Conservation (phyloP, 37 sponge, comb jelly and placozoan genomes). For the Tethya wilhelma region DNA sequence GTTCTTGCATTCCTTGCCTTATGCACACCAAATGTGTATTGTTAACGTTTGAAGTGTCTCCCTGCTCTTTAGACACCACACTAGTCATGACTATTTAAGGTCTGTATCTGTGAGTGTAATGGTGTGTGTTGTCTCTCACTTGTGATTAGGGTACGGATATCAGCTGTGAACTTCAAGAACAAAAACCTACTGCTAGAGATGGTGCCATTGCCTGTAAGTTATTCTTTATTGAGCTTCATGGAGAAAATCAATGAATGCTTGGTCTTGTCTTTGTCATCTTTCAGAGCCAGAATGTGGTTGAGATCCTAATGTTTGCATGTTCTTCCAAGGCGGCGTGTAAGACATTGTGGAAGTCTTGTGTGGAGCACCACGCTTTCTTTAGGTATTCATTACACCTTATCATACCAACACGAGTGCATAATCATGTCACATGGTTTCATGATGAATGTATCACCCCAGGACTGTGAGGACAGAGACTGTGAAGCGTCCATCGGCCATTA, state of each 20-base stretch:
- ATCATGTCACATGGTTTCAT: background rate
- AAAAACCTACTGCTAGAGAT: conserved; percentile 78
- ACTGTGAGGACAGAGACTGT: conserved; percentile 33
- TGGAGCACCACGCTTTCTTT: conserved; percentile 93
- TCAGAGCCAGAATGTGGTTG: conserved; percentile 51
- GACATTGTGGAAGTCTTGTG: conserved; percentile 89
- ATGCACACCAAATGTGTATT: too few relatives aligned
- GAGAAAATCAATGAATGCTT: background rate
- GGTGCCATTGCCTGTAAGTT: conserved; percentile 60
- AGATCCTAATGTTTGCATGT: conserved; percentile 66
- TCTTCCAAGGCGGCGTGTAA: conserved; percentile 74
- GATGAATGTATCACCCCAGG: conserved; percentile 16
- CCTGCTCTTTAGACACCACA: too few relatives aligned
- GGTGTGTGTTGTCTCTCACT: background rate
- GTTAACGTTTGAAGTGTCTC: too few relatives aligned
- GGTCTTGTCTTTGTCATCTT: background rate
- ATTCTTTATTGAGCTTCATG: background rate
- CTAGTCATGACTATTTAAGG: too few relatives aligned
- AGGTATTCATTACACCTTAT: conserved; percentile 27
- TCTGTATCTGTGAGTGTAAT: too few relatives aligned
- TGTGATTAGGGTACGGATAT: conserved; percentile 69
- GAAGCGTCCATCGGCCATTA: conserved; percentile 42
- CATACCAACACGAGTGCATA: too few relatives aligned
- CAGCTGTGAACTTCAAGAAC: conserved; percentile 77
- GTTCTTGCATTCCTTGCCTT: too few relatives aligned